Conservation (phyloP, 2,888 invertebrate species). For the Ophioninae sp. region DNA sequence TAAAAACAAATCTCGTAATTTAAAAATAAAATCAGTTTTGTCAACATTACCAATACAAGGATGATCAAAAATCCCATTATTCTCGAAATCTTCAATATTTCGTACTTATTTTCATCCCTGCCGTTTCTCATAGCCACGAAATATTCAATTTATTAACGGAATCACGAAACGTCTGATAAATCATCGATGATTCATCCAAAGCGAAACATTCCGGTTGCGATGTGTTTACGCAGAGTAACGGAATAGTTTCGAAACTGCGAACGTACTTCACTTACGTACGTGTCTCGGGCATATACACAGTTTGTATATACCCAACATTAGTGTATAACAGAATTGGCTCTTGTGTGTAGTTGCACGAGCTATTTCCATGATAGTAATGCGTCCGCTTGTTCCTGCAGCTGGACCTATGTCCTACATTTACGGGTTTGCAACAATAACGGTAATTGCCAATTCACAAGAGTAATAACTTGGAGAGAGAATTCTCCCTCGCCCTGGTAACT, state of each 20-base stretch:
- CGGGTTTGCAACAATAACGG: slow-evolving; percentile 74
- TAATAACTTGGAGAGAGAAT: slow-evolving; percentile 70
- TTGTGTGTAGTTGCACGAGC: slow-evolving; percentile 52
- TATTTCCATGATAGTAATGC: slow-evolving; percentile 66
- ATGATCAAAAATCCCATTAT: not conserved
- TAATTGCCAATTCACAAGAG: slow-evolving; percentile 76
- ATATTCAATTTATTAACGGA: not conserved
- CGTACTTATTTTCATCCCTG: not conserved
- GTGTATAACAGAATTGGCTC: slow-evolving; percentile 2
- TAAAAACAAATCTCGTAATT: too few species aligned
- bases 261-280: slow-evolving; percentile 27
- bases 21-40: too few species aligned
- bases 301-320: not conserved
- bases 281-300: not conserved
- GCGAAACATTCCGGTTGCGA: slow-evolving; percentile 10
- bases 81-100: not conserved
- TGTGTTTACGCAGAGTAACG: slow-evolving; percentile 43
- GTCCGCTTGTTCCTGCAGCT: slow-evolving; percentile 70
- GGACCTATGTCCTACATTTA: slow-evolving; percentile 71
- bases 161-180: not conserved
- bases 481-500: slow-evolving; percentile 58
- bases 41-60: too few species aligned
- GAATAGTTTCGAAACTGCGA: slow-evolving; percentile 54
- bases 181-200: slow-evolving; percentile 5
- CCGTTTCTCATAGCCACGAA: not conserved